Evolutionary conservation across 2,888 invertebrate genomes (phyloP).

Genomic region (Hanleya hanleyi): DNA sequence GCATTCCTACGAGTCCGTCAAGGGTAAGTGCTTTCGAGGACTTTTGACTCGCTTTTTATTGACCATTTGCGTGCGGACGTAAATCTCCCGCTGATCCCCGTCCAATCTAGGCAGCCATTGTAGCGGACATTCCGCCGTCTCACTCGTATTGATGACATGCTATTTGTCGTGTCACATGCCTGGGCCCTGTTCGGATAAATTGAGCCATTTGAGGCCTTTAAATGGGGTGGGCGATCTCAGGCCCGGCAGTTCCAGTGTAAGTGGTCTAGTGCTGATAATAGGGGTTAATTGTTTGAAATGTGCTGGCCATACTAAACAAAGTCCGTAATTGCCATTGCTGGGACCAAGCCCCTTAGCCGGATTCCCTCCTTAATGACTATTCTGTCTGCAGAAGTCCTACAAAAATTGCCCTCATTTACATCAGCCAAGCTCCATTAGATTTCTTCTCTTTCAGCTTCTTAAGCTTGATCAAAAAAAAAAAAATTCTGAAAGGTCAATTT

Average conservation of each 20-base stretch:
- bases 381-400: too few relatives aligned
- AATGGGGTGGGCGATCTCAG: not conserved
- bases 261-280: not conserved
- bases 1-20: constrained; percentile 7
- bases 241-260: not conserved
- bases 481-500: too few relatives aligned
- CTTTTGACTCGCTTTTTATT: too few relatives aligned
- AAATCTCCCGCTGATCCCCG: too few relatives aligned
- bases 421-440: not conserved
- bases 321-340: not conserved
- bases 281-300: not conserved
- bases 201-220: not conserved
- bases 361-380: not conserved
- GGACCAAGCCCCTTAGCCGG: not conserved
- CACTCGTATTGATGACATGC: not conserved
- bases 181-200: not conserved
- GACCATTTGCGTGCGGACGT: too few relatives aligned
- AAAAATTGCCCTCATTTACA: not conserved
- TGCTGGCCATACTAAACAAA: not conserved
- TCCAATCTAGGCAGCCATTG: too few relatives aligned
- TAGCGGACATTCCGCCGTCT: not conserved
- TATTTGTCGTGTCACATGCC: not conserved
- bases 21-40: not conserved
- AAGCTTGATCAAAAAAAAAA: not conserved
- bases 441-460: not conserved